phyloP scores from a whole-genome alignment of 2,797 vertebrate species.

The Myotis myotis region DNA sequence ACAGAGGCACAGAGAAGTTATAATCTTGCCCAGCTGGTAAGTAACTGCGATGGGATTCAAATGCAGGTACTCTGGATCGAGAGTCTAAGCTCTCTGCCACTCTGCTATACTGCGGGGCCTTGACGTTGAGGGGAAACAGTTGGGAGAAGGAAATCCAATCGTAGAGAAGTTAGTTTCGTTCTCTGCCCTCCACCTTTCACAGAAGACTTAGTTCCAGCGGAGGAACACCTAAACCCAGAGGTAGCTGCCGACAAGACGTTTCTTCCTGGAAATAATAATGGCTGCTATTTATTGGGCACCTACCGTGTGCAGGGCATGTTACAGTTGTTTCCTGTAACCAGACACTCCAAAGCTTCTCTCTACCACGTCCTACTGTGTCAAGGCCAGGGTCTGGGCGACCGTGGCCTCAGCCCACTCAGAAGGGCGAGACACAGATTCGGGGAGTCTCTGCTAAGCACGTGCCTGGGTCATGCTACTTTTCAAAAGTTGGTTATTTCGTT shows the following conservation, averaged over 20 bases:
- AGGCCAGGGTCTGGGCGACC: background rate
- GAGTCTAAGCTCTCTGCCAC: background rate
- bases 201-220: background rate
- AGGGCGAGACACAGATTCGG: background rate
- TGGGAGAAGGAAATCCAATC: background rate
- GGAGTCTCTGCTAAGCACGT: background rate
- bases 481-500: background rate
- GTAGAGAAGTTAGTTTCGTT: background rate
- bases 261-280: slow-evolving; percentile 17
- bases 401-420: background rate
- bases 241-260: background rate
- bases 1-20: background rate
- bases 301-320: background rate
- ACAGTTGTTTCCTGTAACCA: background rate
- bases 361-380: background rate
- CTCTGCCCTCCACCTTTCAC: background rate
- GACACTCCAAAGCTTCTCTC: background rate
- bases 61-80: background rate
- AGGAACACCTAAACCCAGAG: background rate
- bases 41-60: background rate
- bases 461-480: background rate
- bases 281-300: background rate
- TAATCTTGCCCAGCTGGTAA: background rate
- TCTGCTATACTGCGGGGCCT: accelerated
- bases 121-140: background rate